Evolutionary conservation across 2,113 vertebrate species (phyloP), one percentile per base, ranked within the genome.

Genomic region (Mastomys coucha): DNA sequence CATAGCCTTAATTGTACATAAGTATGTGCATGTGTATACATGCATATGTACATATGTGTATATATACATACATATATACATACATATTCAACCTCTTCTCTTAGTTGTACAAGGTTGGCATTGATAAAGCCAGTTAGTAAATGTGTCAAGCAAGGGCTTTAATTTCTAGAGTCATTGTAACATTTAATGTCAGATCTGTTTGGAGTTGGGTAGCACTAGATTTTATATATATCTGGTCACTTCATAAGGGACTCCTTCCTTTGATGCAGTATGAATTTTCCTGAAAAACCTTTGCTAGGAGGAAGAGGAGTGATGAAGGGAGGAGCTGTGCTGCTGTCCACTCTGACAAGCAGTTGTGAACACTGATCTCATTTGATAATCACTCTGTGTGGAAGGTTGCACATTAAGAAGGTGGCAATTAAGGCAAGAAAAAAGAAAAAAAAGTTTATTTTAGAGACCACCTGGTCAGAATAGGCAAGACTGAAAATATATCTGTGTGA

Each of bases 141-240:
- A 24, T 19, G 33, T 87, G 39, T 94, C 82, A 86, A 92, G 26
- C 39, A 91, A 93, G 67, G 49, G 10, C 39, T 85, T 89, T 77
- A 28, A 56, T 78, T 90, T 90, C 78, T 65, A 88, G 53, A 89
- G 76, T 36, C 42, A 93, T 53, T 75, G 72, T n/a, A 9, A 1
- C 49, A 53, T 2, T 81, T 93, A 42, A 45, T 4, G 4, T 85
- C 84, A 96, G 92, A 97, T 7, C 70, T 73, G 88, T 56, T 2
- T 63, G 69, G 82, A 94, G 85, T 72, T 76, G 70, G 9, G 17
- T 0, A n/a, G 26, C n/a, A n/a, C 31, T 42, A 10, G 26, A 67
- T 58, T 89, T 75, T 33, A 60, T n/a, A 70, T 19, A 24, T 33
- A 53, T 26, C 77, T 72, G 33, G 42, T 9, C 33, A 72, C 24